These are phyloP conservation scores for Peucedramus taeniatus DNA, from an alignment of 2,113 vertebrate species.

Conservation along the genomic window DNA sequence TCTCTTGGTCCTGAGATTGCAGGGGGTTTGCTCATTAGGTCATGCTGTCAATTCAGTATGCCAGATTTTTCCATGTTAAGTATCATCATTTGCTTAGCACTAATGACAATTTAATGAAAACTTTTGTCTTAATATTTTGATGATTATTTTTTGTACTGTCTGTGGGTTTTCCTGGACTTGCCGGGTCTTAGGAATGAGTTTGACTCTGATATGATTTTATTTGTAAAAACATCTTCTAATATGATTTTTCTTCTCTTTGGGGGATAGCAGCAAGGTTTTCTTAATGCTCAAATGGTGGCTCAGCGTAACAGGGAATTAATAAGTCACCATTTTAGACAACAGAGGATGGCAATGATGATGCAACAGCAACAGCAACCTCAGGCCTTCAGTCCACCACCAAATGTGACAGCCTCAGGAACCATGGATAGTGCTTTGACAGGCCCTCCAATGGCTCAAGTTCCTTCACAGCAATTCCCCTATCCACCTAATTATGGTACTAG, in stretches of 20 bases:
- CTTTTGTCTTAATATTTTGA: background rate
- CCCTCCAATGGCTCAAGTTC: constrained; percentile 80
- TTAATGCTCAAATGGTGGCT: constrained; percentile 94
- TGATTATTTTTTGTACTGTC: background rate
- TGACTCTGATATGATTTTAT: background rate
- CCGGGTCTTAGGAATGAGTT: background rate
- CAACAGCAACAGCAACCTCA: constrained; percentile 83
- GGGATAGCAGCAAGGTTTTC: constrained; percentile 80
- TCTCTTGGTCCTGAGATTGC: background rate
- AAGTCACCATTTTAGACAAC: constrained; percentile 88
- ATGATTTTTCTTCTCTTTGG: constrained; percentile 14
- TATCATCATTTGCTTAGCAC: background rate
- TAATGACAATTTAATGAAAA: background rate
- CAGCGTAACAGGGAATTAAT: constrained; percentile 91
- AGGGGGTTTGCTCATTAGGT: background rate
- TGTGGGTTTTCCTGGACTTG: background rate
- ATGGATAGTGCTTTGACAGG: constrained; percentile 84
- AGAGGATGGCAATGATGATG: constrained; percentile 88
- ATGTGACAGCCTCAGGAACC: constrained; percentile 87
- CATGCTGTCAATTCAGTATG: background rate
- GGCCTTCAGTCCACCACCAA: constrained; percentile 93
- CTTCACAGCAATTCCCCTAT: constrained; percentile 88
- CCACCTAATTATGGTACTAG: constrained; percentile 86
- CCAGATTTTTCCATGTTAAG: background rate
- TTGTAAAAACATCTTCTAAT: constrained; percentile 1